Evolutionary conservation across 2,113 vertebrate genomes (phyloP), one percentile per base, ranked within the genome.

Genomic region (Podarcis cretensis): DNA sequence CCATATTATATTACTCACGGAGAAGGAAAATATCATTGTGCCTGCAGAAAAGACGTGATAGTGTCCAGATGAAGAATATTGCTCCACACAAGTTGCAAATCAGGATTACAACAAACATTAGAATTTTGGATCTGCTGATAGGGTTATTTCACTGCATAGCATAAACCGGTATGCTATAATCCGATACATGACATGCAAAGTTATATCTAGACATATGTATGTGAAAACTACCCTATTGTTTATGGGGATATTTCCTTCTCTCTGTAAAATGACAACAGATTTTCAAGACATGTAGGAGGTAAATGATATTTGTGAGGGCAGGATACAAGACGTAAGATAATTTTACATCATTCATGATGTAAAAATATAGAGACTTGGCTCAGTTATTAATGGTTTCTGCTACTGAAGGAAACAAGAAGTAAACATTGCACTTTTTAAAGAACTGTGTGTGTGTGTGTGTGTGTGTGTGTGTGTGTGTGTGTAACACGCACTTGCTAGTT

Each of bases 1-100:
- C 40, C 81, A 83, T 69, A 30, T 83, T 83, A 88, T 59, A 78
- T 89, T 69, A 77, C 63, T 88, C 14, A 69, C 14, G 83, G 65
- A 68, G 21, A 77, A 35, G 9, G 37, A 69, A 30, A 77, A 69
- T 3, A 57, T 43, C 68, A 81, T 77, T 66, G 73, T 77, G 43
- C 69, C 87, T 77, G 30, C 59, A 57, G 43, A 76, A 88, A 84
- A 82, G 69, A 30, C 54, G 57, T 74, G 78, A 27, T 27, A 0
- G 63, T 68, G 37, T 54, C 18, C 23, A 48, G 25, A 78, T 78
- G 76, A 68, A 68, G 59, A 78, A 43, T 21, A 68, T 6, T 84
- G n/a, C 43, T 57, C 35, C 40, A 57, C 7, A 27, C 23, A 25
- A 57, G 54, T 43, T 30, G 25, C 54, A 32, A 83, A 13, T 40